A percentile compares a stretch with the other conserved stretches of the same genome.
Conservation (phyloP, 2,113 vertebrate genomes). For the Brachionichthys hirsutus region DNA sequence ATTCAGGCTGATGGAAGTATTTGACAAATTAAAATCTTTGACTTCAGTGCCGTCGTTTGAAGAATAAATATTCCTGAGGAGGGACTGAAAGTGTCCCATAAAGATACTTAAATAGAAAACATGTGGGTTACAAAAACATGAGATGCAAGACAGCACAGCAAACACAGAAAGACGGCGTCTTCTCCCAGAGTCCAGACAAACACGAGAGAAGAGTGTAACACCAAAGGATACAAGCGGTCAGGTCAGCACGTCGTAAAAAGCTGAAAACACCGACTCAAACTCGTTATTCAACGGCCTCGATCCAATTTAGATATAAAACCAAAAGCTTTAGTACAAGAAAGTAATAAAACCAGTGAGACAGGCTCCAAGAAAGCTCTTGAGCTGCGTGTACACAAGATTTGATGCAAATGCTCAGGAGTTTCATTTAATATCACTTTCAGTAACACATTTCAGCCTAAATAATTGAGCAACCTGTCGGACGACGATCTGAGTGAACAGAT, state of each 20-base stretch:
- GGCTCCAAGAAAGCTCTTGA: too few species aligned
- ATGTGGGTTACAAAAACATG: background rate
- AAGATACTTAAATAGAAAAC: background rate
- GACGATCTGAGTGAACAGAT: background rate
- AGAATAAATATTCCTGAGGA: too few species aligned
- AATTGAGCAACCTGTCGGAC: constrained; percentile 37
- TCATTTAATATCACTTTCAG: too few species aligned
- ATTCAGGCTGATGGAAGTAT: too few species aligned
- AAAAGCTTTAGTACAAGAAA: background rate
- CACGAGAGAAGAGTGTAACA: background rate
- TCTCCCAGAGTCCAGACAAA: constrained; percentile 3
- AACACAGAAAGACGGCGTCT: constrained; percentile 27
- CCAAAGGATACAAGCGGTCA: constrained; percentile 9
- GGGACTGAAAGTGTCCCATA: background rate
- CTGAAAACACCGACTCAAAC: constrained; percentile 27
- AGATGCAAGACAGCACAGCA: constrained; percentile 8
- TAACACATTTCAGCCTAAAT: background rate
- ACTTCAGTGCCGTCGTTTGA: too few species aligned
- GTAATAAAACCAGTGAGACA: constrained; percentile 2
- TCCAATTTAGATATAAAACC: constrained; percentile 7
- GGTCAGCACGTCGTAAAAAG: background rate
- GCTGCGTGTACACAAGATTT: too few species aligned
- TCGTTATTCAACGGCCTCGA: constrained; percentile 4
- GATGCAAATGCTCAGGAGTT: too few species aligned
- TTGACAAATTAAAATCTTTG: too few species aligned